Conservation (phyloP, 2,113 vertebrate species). For the Glaucomys volans region DNA sequence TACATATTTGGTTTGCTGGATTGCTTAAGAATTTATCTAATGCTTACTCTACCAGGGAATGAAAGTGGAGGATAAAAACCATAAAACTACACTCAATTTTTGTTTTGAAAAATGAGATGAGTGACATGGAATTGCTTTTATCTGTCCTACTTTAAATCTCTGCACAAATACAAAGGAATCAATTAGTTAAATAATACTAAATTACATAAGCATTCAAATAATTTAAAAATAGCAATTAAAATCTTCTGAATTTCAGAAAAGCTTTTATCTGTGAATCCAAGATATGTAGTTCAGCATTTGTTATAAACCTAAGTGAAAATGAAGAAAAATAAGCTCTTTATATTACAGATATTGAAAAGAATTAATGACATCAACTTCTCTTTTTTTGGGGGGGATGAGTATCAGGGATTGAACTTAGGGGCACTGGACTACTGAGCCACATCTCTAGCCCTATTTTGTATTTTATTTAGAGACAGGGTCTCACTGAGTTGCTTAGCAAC, state of each 20-base stretch:
- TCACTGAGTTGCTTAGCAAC: no score
- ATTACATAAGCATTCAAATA: neutral
- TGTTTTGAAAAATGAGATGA: neutral
- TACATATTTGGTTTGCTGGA: neutral
- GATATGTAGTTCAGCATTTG: neutral
- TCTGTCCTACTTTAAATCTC: neutral
- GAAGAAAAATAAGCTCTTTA: neutral
- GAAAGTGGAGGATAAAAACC: neutral
- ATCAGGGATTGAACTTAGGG: no score
- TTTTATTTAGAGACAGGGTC: no score
- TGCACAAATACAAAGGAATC: neutral
- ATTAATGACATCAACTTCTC: neutral
- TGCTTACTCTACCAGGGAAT: neutral
- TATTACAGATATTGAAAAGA: neutral
- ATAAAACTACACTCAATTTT: neutral
- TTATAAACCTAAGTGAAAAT: neutral
- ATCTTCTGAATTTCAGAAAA: neutral
- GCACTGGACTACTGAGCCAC: no score
- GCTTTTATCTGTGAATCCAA: neutral
- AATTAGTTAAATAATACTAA: constrained; percentile 9
- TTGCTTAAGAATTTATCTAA: neutral
- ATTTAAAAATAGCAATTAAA: neutral
- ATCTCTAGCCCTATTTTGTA: no score
- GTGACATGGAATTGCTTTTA: neutral
- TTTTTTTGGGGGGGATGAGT: no score